Percentiles rank a stretch among this genome's conserved stretches.
Conservation (phyloP, 1,140 invertebrate species). For the Drosophila sp. region DNA sequence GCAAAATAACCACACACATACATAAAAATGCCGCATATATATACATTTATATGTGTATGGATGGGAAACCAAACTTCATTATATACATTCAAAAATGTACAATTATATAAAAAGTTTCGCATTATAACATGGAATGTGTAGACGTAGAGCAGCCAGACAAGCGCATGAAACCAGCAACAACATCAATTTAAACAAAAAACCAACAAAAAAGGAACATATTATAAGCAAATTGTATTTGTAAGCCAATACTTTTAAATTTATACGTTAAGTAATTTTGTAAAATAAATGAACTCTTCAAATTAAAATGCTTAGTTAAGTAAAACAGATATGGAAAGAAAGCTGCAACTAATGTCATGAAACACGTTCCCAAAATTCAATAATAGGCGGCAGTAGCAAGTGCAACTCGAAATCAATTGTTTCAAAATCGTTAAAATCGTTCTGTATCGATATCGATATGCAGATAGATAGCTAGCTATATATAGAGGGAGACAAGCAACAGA, state of each 20-base stretch:
- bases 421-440: constrained; percentile 3
- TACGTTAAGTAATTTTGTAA: constrained; percentile 78
- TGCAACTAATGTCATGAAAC: constrained; percentile 50
- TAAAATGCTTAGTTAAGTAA: constrained; percentile 62
- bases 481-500: constrained; percentile 71
- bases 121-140: constrained; percentile 48
- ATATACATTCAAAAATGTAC: constrained; percentile 73
- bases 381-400: constrained; percentile 30
- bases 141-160: constrained; percentile 46
- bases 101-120: constrained; percentile 37
- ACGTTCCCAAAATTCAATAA: constrained; percentile 22
- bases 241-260: constrained; percentile 79
- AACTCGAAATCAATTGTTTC: constrained; percentile 6
- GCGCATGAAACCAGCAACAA: constrained; percentile 32
- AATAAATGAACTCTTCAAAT: constrained; percentile 75
- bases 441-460: constrained; percentile 15
- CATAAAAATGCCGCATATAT: constrained; percentile 42
- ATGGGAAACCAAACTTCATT: constrained; percentile 56
- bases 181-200: constrained; percentile 34
- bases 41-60: constrained; percentile 26
- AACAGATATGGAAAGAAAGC: constrained; percentile 32
- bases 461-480: constrained; percentile 32
- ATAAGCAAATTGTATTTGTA: constrained; percentile 71
- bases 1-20: constrained; percentile 44
- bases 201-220: constrained; percentile 55